phyloP scores from a whole-genome alignment of 1,140 invertebrate genomes.

The Ooceraea biroi region DNA sequence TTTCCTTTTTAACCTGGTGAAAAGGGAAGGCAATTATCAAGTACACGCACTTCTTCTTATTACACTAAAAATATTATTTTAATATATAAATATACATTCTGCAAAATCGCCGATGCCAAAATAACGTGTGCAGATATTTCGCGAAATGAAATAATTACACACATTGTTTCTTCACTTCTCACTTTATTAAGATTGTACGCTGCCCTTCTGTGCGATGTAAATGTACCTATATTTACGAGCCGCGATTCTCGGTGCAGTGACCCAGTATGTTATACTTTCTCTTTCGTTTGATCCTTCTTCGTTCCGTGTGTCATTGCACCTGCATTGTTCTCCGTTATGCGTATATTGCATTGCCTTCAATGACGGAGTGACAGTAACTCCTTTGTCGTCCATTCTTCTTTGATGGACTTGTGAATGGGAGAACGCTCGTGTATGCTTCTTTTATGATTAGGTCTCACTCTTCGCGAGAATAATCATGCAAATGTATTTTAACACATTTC shows the following conservation, averaged over 20 bases:
- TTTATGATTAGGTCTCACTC: background rate
- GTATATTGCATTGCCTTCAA: background rate
- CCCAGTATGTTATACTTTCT: conserved; percentile 63
- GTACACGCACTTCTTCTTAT: background rate
- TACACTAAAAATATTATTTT: background rate
- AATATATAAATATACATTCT: no score
- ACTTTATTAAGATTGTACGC: no score
- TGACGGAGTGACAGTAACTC: conserved; percentile 54
- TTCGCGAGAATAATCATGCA: background rate
- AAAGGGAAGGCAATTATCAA: background rate
- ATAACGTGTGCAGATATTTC: no score
- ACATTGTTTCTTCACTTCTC: background rate
- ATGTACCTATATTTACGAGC: background rate
- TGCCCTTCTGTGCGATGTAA: no score
- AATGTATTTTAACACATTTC: background rate
- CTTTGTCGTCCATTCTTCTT: background rate
- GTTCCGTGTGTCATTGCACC: conserved; percentile 51
- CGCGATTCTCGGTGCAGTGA: background rate
- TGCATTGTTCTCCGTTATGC: conserved; percentile 53
- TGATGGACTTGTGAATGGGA: background rate
- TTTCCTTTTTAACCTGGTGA: background rate
- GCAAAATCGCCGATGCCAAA: no score
- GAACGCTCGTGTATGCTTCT: background rate
- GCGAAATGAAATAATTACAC: background rate
- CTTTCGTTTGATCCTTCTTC: conserved; percentile 63